Evolutionary conservation across 2,888 invertebrate genomes (phyloP), one percentile per base, ranked within the genome.

Genomic region (Agrotis segetum): DNA sequence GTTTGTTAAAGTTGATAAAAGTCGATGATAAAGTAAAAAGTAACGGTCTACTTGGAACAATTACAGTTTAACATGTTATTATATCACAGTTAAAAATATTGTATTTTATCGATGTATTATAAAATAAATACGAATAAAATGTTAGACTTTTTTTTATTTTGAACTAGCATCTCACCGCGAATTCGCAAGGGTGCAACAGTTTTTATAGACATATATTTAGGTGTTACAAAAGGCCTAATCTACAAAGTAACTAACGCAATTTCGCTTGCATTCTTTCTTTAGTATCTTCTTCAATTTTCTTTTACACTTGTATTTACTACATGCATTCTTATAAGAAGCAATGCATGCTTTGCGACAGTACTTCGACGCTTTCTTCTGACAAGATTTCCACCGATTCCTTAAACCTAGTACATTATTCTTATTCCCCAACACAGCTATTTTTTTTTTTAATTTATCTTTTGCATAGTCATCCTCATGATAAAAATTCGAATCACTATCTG

Each of bases 51-150:
- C 24, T 74, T 67, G 63, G 82, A 85, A 79, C 80, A 83, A 83
- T 77, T 83, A 80, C 74, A 81, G 71, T 81, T 65, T 90, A 93
- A 92, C 89, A 90, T 84, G 80, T 88, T 89, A 90, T 89, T 90
- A 91, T 92, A 92, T 92, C 91, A 92, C 90, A 92, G 90, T 91
- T 92, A 93, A 90, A 92, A 90, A 93, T 90, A 92, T 89, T 92
- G 93, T 94, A 94, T 93, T 93, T 92, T 93, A 94, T 92, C 90
- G 88, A 92, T 94, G 91, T 93, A 94, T 91, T 91, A 89, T 91
- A 92, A 87, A 89, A 87, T 87, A 87, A 89, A 90, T 82, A 80
- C 67, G 71, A 86, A 87, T 86, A 87, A 89, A 88, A 84, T 74
- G 81, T 85, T 85, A 16, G 5, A 3, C 3, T n/a, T 70, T 49